Base-by-base conservation (phyloP, 2,113 vertebrate species). In the Menidia beryllina region DNA sequence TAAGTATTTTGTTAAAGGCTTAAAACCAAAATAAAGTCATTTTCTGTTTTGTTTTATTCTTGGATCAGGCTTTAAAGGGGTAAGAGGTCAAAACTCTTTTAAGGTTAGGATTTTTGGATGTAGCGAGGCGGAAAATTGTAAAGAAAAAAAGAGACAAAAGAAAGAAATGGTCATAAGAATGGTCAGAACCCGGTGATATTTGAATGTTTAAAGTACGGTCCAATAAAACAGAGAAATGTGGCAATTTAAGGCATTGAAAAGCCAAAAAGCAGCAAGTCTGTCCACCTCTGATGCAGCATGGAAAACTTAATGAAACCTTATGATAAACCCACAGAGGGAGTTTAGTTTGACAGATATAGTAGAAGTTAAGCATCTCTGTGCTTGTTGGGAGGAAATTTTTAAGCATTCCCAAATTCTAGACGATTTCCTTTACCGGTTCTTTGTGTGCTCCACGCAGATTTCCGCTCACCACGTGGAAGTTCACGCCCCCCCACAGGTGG, bases 401-500 rank as follows among this genome's bases (percentile, higher is more conserved):
- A n/a, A n/a, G n/a, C n/a, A n/a, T n/a, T n/a, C n/a, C n/a, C n/a
- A n/a, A 45, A 34, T 34, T 45, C 7, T 19, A 2, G 19, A 15
- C 19, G 19, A 45, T 45, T 45, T 45, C 17, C 41, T 45, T 45
- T 38, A 21, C n/a, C 1, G 20, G 20, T 36, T 13, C 13, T 15
- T 21, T 12, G 13, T n/a, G n/a, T n/a, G n/a, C n/a, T 38, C 52
- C 39, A 17, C 1, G 17, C 30, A n/a, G 6, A 52, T 11, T 27
- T 12, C 45, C 38, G 30, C 11, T 3, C n/a, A 27, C 14, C 9
- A 24, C 39, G 48, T 39, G 30, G 26, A 24, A 66, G 11, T 34
- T 19, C 14, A 49, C 66, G n/a, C n/a, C 72, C 68, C 4, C 56
- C 69, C 67, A 60, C 72, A 61, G 50, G 27, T 45, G 51, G 51